Percentiles rank a stretch among this genome's conserved stretches.
phyloP scores from a whole-genome alignment of 2,113 vertebrate species.

The Dinomys branickii region DNA sequence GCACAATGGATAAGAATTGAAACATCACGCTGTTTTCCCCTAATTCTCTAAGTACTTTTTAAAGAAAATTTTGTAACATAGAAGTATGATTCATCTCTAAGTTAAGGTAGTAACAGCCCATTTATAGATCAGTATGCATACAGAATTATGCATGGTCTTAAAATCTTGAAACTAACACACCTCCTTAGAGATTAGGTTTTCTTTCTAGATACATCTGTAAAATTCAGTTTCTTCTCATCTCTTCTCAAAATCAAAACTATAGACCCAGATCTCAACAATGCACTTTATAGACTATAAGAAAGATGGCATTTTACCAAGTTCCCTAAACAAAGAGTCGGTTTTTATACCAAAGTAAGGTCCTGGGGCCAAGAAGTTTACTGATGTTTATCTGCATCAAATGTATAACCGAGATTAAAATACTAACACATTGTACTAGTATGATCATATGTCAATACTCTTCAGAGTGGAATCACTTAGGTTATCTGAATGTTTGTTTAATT shows the following conservation, averaged over 20 bases:
- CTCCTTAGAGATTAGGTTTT: background rate
- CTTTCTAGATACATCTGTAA: background rate
- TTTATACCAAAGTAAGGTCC: background rate
- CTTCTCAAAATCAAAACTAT: constrained; percentile 10
- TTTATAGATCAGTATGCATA: background rate
- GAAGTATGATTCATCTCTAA: background rate
- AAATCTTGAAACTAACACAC: background rate
- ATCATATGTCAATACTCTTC: background rate
- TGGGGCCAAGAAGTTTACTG: background rate
- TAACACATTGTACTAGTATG: background rate
- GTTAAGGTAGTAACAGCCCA: background rate
- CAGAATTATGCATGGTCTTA: background rate
- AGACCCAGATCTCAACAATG: background rate
- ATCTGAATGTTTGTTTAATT: constrained; percentile 4
- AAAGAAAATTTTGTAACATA: background rate
- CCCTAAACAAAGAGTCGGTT: background rate
- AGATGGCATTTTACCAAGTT: background rate
- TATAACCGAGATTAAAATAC: background rate
- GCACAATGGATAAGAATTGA: background rate
- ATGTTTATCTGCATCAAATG: background rate
- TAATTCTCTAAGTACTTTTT: background rate
- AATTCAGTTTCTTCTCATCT: background rate
- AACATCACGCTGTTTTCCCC: background rate
- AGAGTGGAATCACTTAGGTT: background rate
- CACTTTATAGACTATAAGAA: background rate